phyloP scores from a whole-genome alignment of 2,113 vertebrate genomes.

The Strigops habroptila region DNA sequence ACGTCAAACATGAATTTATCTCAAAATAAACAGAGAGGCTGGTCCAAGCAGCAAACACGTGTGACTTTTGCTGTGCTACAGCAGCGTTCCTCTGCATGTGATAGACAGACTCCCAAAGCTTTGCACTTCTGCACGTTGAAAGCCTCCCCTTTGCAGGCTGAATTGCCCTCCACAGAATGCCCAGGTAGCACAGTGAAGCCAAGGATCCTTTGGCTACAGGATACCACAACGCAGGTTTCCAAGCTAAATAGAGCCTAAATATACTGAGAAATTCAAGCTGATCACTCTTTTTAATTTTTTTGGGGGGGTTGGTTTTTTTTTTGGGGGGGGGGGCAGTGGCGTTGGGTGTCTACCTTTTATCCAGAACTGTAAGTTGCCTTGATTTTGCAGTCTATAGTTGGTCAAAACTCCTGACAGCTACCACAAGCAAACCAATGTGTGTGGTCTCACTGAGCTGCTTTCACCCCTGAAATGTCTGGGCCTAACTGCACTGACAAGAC shows the following conservation, averaged over 20 bases:
- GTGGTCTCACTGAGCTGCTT: neutral
- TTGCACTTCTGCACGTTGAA: fast-evolving
- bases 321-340: neutral
- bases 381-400: neutral
- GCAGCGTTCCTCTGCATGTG: neutral
- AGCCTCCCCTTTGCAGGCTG: neutral
- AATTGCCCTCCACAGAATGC: neutral
- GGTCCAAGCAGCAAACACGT: neutral
- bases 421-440: neutral
- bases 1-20: neutral
- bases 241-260: neutral
- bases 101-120: neutral
- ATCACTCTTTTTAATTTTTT: neutral
- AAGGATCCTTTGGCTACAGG: neutral
- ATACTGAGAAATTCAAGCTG: neutral
- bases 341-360: neutral
- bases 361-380: neutral
- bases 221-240: neutral
- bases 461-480: neutral
- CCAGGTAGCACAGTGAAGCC: neutral
- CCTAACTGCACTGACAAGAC: neutral
- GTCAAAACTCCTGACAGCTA: neutral
- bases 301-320: no score
- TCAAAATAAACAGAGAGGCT: neutral
- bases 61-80: neutral